These are phyloP conservation scores for Leistus spinibarbis DNA, from an alignment of 2,888 invertebrate species.

Conservation along the genomic window DNA sequence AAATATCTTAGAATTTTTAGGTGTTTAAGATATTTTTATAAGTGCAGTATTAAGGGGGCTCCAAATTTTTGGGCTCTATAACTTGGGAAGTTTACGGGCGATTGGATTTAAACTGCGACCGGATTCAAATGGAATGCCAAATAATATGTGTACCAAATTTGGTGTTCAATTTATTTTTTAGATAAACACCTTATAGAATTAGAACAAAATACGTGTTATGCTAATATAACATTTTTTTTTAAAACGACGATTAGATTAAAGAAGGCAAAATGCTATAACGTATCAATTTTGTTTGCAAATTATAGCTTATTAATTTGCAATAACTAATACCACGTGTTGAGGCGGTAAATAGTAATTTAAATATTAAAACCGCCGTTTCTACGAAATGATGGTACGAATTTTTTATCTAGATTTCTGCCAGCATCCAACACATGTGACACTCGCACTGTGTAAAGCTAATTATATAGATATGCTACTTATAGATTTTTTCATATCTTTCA, in stretches of 20 bases:
- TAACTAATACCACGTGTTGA: background rate
- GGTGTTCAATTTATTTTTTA: too few relatives aligned
- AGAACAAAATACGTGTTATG: too few relatives aligned
- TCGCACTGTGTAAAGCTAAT: background rate
- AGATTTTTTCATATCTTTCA: background rate
- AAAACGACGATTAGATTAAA: background rate
- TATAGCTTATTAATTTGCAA: conserved; percentile 6
- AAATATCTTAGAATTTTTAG: too few relatives aligned
- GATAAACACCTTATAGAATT: too few relatives aligned
- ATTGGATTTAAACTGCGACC: too few relatives aligned
- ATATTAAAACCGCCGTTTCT: background rate
- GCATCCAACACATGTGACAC: background rate
- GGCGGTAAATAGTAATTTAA: background rate
- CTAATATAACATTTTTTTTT: too few relatives aligned
- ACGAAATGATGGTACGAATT: background rate
- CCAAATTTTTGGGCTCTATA: too few relatives aligned
- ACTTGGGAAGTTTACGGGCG: too few relatives aligned
- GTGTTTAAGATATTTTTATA: too few relatives aligned
- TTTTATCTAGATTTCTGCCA: background rate
- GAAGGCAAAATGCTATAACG: background rate
- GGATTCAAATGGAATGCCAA: too few relatives aligned
- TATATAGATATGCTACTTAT: background rate
- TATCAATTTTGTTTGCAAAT: background rate
- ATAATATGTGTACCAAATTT: too few relatives aligned
- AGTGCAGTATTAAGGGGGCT: too few relatives aligned